Evolutionary conservation across 2,113 vertebrate species (phyloP), one percentile per base, ranked within the genome.

Genomic region (Phylloscopus whistleri): DNA sequence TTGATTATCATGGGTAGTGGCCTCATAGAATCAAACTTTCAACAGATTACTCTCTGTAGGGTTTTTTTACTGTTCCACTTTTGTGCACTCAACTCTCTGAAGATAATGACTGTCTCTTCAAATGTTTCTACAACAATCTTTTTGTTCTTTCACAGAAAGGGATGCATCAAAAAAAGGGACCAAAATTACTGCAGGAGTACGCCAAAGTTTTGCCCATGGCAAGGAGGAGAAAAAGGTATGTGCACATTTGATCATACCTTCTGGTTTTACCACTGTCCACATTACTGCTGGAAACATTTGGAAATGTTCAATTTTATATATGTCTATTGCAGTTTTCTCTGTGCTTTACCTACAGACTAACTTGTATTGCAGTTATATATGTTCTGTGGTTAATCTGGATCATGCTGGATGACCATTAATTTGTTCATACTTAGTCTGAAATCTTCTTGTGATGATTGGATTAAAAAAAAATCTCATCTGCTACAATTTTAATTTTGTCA

Each of bases 151-250:
- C 41, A 82, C 91, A 95, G 95, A 26, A 81, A 55, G 44, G 5
- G 41, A 26, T 1, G 23, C 2, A 0, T 58, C 91, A 52, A 21
- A 39, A 62, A 51, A 92, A 4, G 8, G 15, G 52, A 73, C 18
- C 68, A 44, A 94, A 91, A 84, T 90, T 72, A 51, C 11, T 74
- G 80, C 91, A 49, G 81, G 59, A 90, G 43, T 74, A 78, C 88
- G 81, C 24, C 43, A 5, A 70, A 93, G 69, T 63, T 87, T 96
- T 91, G 83, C 70, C 30, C 27, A 28, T 70, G 46, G 17, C 73
- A 76, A 83, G 59, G 52, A 73, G 22, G 53, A 83, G 21, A 63
- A 82, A 26, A 48, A 81, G 93, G 97, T 97, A 90, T 31, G n/a
- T 46, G 41, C 48, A 24, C 66, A 46, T 62, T 68, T 63, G 51